Percentiles rank a stretch among this genome's conserved stretches.
phyloP scores from a whole-genome alignment of 2,888 invertebrate genomes.

The Hemicrepidius hirtus region DNA sequence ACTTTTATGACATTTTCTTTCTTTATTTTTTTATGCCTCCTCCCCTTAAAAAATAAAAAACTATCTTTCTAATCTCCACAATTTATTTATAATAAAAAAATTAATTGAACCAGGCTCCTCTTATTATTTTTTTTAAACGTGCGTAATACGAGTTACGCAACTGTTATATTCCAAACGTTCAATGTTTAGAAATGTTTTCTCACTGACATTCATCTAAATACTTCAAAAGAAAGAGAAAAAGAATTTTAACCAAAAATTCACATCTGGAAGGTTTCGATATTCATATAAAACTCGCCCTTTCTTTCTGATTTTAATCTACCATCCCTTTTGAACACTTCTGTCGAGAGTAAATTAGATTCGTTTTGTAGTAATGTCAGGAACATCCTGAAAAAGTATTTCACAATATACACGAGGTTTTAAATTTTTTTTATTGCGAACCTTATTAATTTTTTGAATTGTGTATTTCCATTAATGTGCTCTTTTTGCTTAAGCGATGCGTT shows the following conservation, averaged over 20 bases:
- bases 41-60: no score
- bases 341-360: neutral
- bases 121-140: no score
- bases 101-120: no score
- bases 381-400: neutral
- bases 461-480: neutral
- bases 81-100: no score
- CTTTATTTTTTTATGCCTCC: no score
- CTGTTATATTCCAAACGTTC: no score
- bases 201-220: no score
- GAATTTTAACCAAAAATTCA: neutral
- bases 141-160: no score
- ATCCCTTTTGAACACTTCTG: neutral
- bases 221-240: no score
- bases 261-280: neutral
- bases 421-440: neutral
- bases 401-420: neutral
- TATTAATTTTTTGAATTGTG: constrained; percentile 6
- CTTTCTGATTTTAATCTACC: neutral
- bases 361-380: neutral
- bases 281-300: neutral
- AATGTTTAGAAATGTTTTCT: no score
- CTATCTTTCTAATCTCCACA: no score
- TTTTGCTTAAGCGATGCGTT: neutral
- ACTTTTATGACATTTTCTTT: no score